Conservation (phyloP, 2,113 vertebrate species). For the Morone chrysops region DNA sequence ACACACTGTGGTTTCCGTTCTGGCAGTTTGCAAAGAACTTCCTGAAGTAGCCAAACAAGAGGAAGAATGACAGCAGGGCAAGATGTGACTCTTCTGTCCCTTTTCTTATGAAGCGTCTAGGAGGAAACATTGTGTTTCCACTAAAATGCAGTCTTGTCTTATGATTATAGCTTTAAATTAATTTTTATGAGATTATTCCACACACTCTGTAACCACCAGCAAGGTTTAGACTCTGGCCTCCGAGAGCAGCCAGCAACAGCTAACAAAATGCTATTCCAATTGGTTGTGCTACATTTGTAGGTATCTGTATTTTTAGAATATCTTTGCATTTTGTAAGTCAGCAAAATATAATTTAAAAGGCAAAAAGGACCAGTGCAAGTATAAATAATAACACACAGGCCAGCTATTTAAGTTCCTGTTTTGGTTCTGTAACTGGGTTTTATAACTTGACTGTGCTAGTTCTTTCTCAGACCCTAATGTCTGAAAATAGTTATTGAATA, state of each 20-base stretch:
- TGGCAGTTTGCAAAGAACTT: conserved; percentile 79
- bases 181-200: too few relatives aligned
- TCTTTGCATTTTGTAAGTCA: neutral
- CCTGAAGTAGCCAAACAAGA: conserved; percentile 85
- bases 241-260: neutral
- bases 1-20: conserved; percentile 82
- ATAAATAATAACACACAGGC: neutral
- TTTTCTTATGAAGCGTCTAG: conserved; percentile 8
- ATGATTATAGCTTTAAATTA: neutral
- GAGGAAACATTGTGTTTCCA: conserved; percentile 26
- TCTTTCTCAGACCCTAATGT: neutral
- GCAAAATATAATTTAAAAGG: neutral
- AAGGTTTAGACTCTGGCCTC: too few relatives aligned
- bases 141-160: neutral
- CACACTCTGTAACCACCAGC: neutral
- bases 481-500: neutral
- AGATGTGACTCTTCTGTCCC: conserved; percentile 33
- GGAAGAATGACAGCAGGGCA: conserved; percentile 42
- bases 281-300: neutral
- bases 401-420: conserved; percentile 15
- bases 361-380: neutral
- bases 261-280: neutral
- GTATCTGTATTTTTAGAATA: neutral
- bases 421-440: conserved; percentile 12
- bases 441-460: neutral